These are phyloP conservation scores for Sebastes hubbsi DNA, from an alignment of 2,797 vertebrate species.

Conservation along the genomic window DNA sequence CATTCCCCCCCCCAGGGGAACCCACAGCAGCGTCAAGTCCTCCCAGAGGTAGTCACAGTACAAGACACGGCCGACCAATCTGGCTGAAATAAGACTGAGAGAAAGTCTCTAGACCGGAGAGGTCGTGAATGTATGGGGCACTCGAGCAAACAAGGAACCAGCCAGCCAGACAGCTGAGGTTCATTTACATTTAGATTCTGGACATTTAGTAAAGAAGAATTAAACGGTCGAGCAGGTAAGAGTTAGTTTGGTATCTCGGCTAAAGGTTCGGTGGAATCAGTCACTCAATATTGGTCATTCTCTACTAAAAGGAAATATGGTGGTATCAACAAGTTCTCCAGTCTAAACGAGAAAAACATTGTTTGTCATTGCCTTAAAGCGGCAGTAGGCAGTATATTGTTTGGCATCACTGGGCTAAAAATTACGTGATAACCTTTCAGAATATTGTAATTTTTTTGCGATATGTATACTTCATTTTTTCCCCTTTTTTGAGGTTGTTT, in stretches of 20 bases:
- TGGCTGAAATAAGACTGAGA: constrained; percentile 32
- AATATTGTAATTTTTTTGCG: too few relatives aligned
- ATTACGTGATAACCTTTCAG: too few relatives aligned
- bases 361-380: not conserved
- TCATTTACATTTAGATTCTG: constrained; percentile 26
- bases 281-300: not conserved
- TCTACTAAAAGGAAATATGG: not conserved
- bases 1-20: constrained; percentile 12
- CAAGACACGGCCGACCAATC: constrained; percentile 37
- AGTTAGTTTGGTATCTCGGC: not conserved
- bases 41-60: constrained; percentile 40
- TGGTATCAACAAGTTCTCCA: not conserved
- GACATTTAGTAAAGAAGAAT: constrained; percentile 1
- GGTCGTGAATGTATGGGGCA: constrained; percentile 29
- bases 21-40: constrained; percentile 27
- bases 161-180: constrained; percentile 15
- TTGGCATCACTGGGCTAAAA: too few relatives aligned
- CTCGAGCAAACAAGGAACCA: not conserved
- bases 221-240: not conserved
- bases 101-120: constrained; percentile 26
- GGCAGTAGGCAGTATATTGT: too few relatives aligned
- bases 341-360: not conserved
- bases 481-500: too few relatives aligned
- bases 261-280: constrained; percentile 25
- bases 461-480: too few relatives aligned